Evolutionary conservation across 2,113 vertebrate species (phyloP).

Genomic region (Pangasianodon hypophthalmus): DNA sequence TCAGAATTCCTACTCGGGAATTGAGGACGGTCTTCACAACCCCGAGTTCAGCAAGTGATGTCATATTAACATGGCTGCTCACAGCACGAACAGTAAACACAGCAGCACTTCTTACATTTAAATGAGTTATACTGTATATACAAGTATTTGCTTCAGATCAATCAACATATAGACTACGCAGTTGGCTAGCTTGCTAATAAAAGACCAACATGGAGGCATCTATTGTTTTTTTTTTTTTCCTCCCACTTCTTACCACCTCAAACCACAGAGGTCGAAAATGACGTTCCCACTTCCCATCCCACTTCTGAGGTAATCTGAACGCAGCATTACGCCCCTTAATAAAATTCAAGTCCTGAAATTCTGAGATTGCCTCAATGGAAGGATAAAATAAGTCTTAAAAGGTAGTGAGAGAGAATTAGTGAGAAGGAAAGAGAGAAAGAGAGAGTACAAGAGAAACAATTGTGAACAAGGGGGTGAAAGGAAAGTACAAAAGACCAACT

Average conservation of each 20-base stretch:
- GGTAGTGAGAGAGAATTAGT: neutral
- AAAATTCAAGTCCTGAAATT: neutral
- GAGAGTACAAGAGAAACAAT: neutral
- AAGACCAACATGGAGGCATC: neutral
- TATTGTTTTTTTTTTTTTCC: too few species aligned
- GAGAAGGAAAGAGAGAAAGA: neutral
- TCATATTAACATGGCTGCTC: neutral
- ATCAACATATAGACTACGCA: too few species aligned
- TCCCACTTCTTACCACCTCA: neutral
- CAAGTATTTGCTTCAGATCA: too few species aligned
- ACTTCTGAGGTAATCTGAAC: neutral
- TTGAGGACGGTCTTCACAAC: neutral
- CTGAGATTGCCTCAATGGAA: neutral
- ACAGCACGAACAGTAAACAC: neutral
- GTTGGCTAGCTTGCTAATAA: neutral
- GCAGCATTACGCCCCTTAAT: neutral
- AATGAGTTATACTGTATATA: too few species aligned
- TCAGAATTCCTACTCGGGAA: neutral
- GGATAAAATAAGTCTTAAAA: neutral
- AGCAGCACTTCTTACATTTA: neutral
- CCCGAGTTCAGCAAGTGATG: neutral
- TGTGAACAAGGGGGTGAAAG: constrained; percentile 9
- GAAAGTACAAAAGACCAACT: constrained; percentile 11
- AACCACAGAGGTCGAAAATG: neutral
- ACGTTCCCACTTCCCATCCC: neutral